Evolutionary conservation across 1,140 invertebrate species (phyloP).

Genomic region (Leptinotarsa defecta): DNA sequence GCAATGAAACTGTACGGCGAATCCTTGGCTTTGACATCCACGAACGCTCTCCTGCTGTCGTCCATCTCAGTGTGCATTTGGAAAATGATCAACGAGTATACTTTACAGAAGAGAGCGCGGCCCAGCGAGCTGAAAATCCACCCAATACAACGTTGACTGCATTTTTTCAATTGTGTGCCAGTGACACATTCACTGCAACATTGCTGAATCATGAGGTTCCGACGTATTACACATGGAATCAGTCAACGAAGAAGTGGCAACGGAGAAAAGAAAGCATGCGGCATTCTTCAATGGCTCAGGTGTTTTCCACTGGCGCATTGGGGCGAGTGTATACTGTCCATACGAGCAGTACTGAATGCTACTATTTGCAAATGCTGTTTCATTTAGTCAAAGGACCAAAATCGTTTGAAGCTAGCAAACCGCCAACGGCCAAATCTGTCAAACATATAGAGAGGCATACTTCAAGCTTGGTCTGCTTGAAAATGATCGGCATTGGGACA

Average conservation of each 20-base stretch:
- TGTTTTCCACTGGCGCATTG: slow-evolving; percentile 43
- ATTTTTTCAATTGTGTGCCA: slow-evolving; percentile 56
- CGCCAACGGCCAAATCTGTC: slow-evolving; percentile 52
- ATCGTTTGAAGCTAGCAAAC: slow-evolving; percentile 57
- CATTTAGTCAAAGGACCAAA: slow-evolving; percentile 49
- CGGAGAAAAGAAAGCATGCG: slow-evolving; percentile 45
- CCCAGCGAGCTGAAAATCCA: slow-evolving; percentile 25
- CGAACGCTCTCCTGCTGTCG: slow-evolving; percentile 55
- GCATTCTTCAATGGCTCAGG: too few relatives aligned
- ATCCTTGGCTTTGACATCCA: slow-evolving; percentile 54
- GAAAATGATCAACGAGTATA: slow-evolving; percentile 54
- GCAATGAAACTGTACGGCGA: slow-evolving; percentile 57
- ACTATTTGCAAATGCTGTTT: slow-evolving; percentile 55
- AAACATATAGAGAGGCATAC: slow-evolving; percentile 12
- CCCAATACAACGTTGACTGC: slow-evolving; percentile 43
- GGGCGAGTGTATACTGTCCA: slow-evolving; percentile 53
- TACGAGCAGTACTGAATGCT: slow-evolving; percentile 57
- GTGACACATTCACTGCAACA: slow-evolving; percentile 54
- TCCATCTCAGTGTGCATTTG: slow-evolving; percentile 56
- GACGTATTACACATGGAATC: slow-evolving; percentile 56
- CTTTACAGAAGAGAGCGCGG: slow-evolving; percentile 35
- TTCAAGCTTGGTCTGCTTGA: slow-evolving; percentile 36
- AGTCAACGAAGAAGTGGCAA: slow-evolving; percentile 50
- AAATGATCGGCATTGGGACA: slow-evolving; percentile 53
- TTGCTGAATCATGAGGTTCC: slow-evolving; percentile 57